A percentile compares a stretch with the other conserved stretches of the same genome.
Evolutionary conservation across 2,888 invertebrate genomes (phyloP).

Genomic region (Noctua janthina): DNA sequence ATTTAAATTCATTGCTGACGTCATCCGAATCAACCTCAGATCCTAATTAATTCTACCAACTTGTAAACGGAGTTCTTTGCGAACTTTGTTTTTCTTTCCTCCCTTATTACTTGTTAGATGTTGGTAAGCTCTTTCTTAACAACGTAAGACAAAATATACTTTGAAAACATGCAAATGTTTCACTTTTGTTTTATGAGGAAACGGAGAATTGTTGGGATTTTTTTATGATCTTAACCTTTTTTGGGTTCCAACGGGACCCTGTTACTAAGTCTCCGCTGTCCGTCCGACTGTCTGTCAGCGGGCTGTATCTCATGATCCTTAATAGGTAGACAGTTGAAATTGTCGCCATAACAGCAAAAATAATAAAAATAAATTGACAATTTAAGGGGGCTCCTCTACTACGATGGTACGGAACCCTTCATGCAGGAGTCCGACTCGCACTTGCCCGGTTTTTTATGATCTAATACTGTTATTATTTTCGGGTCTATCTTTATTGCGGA

Average conservation of each 20-base stretch:
- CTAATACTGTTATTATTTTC: conserved; percentile 22
- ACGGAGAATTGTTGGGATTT: background rate
- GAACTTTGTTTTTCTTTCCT: conserved; percentile 46
- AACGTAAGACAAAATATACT: conserved; percentile 52
- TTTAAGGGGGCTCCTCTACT: too few species aligned
- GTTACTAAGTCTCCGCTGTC: too few species aligned
- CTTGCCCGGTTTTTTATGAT: background rate
- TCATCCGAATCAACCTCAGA: conserved; percentile 38
- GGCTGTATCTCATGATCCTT: too few species aligned
- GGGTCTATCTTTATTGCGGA: conserved; percentile 20
- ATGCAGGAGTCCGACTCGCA: too few species aligned
- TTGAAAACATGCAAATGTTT: conserved; percentile 49
- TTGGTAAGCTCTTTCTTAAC: conserved; percentile 34
- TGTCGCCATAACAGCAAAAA: too few species aligned
- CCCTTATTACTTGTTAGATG: conserved; percentile 28
- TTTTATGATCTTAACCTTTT: background rate
- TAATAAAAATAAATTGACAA: too few species aligned
- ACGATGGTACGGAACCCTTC: too few species aligned
- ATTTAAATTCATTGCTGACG: conserved; percentile 50
- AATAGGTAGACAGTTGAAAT: too few species aligned
- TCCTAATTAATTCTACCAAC: conserved; percentile 58
- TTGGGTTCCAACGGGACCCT: too few species aligned
- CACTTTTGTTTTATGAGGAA: conserved; percentile 33
- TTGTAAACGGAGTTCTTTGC: conserved; percentile 35
- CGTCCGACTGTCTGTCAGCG: too few species aligned